These are phyloP conservation scores for Hylaeus volcanicus DNA, from an alignment of 1,140 invertebrate genomes.

Conservation along the genomic window DNA sequence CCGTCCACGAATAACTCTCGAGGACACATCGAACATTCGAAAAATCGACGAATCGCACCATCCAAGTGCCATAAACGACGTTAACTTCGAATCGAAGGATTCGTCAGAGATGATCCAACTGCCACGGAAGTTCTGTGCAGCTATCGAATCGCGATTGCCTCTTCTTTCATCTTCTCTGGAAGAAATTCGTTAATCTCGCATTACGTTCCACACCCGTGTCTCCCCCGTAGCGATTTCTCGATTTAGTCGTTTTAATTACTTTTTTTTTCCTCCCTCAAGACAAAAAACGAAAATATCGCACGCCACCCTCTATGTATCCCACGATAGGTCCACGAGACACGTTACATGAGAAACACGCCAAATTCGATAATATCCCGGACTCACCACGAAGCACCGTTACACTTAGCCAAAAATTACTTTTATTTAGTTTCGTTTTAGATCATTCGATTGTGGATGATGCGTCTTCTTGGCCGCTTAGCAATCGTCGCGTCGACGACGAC, in stretches of 20 bases:
- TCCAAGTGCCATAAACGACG: conserved; percentile 46
- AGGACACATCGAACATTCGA: background rate
- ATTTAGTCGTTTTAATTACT: conserved; percentile 9
- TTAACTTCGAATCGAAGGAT: conserved; percentile 23
- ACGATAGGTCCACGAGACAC: conserved; percentile 9
- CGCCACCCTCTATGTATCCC: conserved; percentile 28
- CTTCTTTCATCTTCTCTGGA: background rate
- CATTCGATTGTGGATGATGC: conserved; percentile 46
- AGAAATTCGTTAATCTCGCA: background rate
- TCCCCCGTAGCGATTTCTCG: conserved; percentile 31
- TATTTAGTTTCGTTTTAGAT: conserved; percentile 75
- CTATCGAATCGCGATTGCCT: background rate
- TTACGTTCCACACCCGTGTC: conserved; percentile 41
- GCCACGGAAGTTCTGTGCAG: background rate
- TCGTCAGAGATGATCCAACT: conserved; percentile 11
- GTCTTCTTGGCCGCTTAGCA: conserved; percentile 25
- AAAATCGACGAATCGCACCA: conserved; percentile 20
- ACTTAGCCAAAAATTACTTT: conserved; percentile 81
- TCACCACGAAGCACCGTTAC: conserved; percentile 72
- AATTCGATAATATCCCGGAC: conserved; percentile 47
- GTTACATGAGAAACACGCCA: background rate
- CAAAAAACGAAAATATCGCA: background rate
- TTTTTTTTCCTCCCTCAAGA: background rate
- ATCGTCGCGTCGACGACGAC: background rate
- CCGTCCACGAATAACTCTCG: background rate